Evolutionary conservation across 2,797 vertebrate species (phyloP).

Genomic region (Aselliscus stoliczkanus): DNA sequence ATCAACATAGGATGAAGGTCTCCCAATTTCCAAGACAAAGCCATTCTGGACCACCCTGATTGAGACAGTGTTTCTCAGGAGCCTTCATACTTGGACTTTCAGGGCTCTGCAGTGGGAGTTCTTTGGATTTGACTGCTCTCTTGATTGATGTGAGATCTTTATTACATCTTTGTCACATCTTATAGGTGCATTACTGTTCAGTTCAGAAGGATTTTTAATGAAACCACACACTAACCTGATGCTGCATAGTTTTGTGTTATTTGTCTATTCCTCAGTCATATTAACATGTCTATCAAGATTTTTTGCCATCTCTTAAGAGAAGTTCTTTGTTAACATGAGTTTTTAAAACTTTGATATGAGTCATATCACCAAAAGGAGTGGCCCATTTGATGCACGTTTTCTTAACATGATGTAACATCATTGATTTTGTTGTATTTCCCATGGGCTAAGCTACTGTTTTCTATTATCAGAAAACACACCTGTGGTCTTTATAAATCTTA

Average conservation of each 20-base stretch:
- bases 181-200: not conserved
- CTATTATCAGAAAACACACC: not conserved
- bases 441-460: not conserved
- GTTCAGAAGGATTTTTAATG: not conserved
- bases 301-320: not conserved
- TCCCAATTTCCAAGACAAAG: not conserved
- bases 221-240: not conserved
- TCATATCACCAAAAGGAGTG: not conserved
- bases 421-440: slow-evolving; percentile 12
- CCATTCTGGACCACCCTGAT: not conserved
- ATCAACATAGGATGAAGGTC: not conserved
- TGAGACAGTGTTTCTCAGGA: not conserved
- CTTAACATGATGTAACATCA: not conserved
- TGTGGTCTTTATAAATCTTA: slow-evolving; percentile 16
- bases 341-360: not conserved
- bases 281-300: not conserved
- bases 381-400: not conserved
- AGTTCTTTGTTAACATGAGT: not conserved
- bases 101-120: not conserved
- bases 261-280: not conserved
- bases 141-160: not conserved
- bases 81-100: not conserved
- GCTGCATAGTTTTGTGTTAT: not conserved
- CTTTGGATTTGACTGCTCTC: not conserved
- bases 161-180: not conserved